Evolutionary conservation across 2,797 vertebrate species (phyloP), one percentile per base, ranked within the genome.

Genomic region (Bovichtus variegatus): DNA sequence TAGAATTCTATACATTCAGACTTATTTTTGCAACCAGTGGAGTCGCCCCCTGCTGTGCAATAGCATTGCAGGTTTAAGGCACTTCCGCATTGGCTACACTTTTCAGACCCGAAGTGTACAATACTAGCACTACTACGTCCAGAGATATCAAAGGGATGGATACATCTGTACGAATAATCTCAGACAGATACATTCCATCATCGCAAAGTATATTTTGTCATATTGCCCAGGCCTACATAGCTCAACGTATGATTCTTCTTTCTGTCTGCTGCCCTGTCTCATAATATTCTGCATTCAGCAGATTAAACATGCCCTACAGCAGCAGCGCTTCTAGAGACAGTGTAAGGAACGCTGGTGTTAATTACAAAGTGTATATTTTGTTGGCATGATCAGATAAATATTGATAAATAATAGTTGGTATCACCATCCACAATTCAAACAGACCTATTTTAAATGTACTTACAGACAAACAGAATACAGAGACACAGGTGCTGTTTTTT

Each of bases 401-500:
- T 58, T 44, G 64, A 59, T 25, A 8, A 59, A 54, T 55, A 79
- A 81, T n/a, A 38, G 41, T 53, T 10, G 1, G 34, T 40, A 27
- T 74, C 23, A 18, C 3, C 38, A 27, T 53, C 40, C 62, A 18
- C n/a, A 67, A 23, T 58, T 70, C 53, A 43, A 4, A 70, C 16
- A 59, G 19, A 25, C 51, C 72, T 29, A 73, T 79, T 70, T 55
- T 8, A 50, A 38, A 71, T 69, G 0, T 38, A 71, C 61, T 81
- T 58, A 55, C 65, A 70, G 25, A 23, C 36, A 53, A 47, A 60
- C 65, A 53, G 29, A 77, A 70, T 23, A 15, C 19, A 61, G 36
- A 65, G 67, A 19, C 63, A 9, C 74, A 86, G 83, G 74, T 87
- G 84, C n/a, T 49, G 49, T 64, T 81, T 76, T 58, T n/a, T n/a